These are phyloP conservation scores for Seriola rivoliana DNA, from an alignment of 2,113 vertebrate genomes.

Conservation along the genomic window DNA sequence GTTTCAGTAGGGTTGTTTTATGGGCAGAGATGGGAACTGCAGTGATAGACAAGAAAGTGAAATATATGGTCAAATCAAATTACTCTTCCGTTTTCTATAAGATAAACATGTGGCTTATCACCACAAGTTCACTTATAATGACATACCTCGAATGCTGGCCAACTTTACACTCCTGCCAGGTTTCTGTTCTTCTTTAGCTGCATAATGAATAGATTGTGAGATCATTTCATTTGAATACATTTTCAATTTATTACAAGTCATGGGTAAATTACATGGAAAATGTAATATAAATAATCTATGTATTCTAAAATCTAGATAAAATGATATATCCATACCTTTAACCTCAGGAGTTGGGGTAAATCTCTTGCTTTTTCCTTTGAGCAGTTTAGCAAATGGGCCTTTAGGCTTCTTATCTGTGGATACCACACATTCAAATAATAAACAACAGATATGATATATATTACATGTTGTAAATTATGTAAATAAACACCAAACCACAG, in stretches of 20 bases:
- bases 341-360: slow-evolving; percentile 31
- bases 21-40: slow-evolving; percentile 73
- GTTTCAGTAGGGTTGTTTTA: slow-evolving; percentile 72
- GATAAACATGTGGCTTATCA: neutral
- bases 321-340: slow-evolving; percentile 53
- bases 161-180: slow-evolving; percentile 35
- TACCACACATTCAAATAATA: neutral
- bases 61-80: neutral
- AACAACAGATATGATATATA: neutral
- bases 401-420: slow-evolving; percentile 63
- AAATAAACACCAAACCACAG: too few relatives aligned
- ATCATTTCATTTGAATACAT: neutral
- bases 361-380: slow-evolving; percentile 67
- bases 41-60: neutral
- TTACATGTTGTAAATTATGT: neutral
- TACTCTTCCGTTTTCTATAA: neutral
- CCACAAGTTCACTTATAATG: neutral
- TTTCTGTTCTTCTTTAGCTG: slow-evolving; percentile 52
- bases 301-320: neutral
- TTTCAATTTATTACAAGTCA: neutral
- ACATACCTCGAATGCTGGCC: slow-evolving; percentile 58
- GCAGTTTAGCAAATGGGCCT: slow-evolving; percentile 60
- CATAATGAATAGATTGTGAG: neutral
- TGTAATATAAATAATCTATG: neutral
- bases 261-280: neutral